Evolutionary conservation across 2,888 invertebrate genomes (phyloP).

Genomic region (Meganola albula): DNA sequence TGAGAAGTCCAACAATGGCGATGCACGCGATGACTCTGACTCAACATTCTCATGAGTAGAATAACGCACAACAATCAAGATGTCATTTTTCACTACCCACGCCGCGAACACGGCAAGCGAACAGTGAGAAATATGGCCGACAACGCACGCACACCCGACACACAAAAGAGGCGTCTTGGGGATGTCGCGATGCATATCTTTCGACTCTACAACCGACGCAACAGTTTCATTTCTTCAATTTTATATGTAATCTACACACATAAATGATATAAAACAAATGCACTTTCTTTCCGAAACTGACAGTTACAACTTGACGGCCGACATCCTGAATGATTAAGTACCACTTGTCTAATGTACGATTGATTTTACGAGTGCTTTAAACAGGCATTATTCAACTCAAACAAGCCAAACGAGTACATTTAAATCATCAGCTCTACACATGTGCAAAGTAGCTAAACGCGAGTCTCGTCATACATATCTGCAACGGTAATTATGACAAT

Average conservation of each 20-base stretch:
- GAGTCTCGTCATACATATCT: constrained; percentile 35
- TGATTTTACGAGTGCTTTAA: constrained; percentile 2
- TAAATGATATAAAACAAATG: constrained; percentile 36
- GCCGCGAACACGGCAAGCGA: constrained; percentile 52
- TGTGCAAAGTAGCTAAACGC: constrained; percentile 49
- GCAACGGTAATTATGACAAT: constrained; percentile 62
- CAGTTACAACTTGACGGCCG: constrained; percentile 25
- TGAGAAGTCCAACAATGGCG: constrained; percentile 55
- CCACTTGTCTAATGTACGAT: constrained; percentile 15
- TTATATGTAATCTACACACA: constrained; percentile 48
- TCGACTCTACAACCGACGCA: constrained; percentile 56
- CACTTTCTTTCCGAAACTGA: constrained; percentile 30
- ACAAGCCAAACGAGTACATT: constrained; percentile 21
- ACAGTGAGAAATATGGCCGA: constrained; percentile 71
- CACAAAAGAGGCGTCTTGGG: constrained; percentile 65
- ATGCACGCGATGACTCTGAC: constrained; percentile 63
- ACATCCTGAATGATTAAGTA: constrained; percentile 15
- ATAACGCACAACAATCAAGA: constrained; percentile 77
- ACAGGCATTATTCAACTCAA: constrained; percentile 16
- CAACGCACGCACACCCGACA: constrained; percentile 61
- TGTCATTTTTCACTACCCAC: constrained; percentile 79
- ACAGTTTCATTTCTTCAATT: constrained; percentile 51
- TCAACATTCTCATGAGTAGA: constrained; percentile 73
- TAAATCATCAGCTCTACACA: constrained; percentile 24
- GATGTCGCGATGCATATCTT: constrained; percentile 69